Conservation (phyloP, 2,888 invertebrate genomes). For the Zaprionus obscuricornis region DNA sequence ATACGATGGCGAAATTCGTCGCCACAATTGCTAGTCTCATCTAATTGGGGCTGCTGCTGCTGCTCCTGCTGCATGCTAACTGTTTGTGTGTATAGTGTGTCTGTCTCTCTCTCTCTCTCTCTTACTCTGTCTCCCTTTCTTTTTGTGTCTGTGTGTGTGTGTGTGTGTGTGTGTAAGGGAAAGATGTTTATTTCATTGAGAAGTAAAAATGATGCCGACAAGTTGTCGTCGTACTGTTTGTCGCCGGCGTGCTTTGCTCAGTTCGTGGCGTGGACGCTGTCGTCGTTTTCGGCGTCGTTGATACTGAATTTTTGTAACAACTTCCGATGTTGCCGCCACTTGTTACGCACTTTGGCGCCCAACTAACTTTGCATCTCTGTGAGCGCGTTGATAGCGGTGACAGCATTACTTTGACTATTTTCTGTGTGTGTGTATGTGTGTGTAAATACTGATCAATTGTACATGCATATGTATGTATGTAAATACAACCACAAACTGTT, state of each 20-base stretch:
- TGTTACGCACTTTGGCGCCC: constrained; percentile 79
- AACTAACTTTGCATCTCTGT: background rate
- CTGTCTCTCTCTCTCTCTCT: no score
- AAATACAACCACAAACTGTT: no score
- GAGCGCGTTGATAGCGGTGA: constrained; percentile 2
- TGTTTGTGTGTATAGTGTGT: constrained; percentile 13
- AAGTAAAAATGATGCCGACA: constrained; percentile 70
- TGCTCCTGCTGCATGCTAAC: constrained; percentile 4
- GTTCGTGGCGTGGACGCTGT: constrained; percentile 30
- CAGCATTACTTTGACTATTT: no score
- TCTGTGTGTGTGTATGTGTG: no score
- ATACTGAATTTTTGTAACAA: constrained; percentile 63
- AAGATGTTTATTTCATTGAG: constrained; percentile 52
- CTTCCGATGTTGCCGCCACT: constrained; percentile 71
- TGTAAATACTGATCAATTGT: no score
- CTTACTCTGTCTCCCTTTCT: no score
- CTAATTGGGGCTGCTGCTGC: constrained; percentile 47
- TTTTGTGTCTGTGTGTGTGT: constrained; percentile 6
- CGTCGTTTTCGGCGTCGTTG: constrained; percentile 50
- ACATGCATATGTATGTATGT: no score
- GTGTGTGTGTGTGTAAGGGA: constrained; percentile 1
- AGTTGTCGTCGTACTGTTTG: constrained; percentile 62
- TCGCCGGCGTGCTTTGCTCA: constrained; percentile 44
- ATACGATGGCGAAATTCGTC: constrained; percentile 57
- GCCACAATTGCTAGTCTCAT: constrained; percentile 60